A percentile compares a stretch with the other conserved stretches of the same genome.
Evolutionary conservation across 2,113 vertebrate genomes (phyloP).

Genomic region (Gymnogyps californianus): DNA sequence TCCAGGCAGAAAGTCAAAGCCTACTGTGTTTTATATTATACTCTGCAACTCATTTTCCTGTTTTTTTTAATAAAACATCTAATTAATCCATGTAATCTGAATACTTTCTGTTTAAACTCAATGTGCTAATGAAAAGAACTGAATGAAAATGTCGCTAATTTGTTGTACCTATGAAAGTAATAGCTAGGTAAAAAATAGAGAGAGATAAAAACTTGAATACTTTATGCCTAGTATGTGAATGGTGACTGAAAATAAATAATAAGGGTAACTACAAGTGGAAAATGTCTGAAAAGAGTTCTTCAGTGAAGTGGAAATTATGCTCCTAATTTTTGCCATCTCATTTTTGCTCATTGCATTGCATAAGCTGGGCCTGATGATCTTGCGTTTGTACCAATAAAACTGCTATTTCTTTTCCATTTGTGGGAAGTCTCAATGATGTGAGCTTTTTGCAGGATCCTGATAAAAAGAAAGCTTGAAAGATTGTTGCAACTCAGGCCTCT

Average conservation of each 20-base stretch:
- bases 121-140: conserved; percentile 55
- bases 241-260: conserved; percentile 21
- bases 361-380: background rate
- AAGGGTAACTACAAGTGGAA: background rate
- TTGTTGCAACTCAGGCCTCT: background rate
- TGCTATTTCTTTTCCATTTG: background rate
- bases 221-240: background rate
- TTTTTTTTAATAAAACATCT: conserved; percentile 67
- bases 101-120: conserved; percentile 68
- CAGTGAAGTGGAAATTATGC: background rate
- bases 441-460: background rate
- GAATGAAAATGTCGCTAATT: conserved; percentile 61
- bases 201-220: background rate
- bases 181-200: background rate
- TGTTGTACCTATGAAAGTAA: conserved; percentile 38
- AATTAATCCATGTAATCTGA: conserved; percentile 73
- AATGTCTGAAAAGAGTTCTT: background rate
- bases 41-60: conserved; percentile 69
- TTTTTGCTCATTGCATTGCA: background rate
- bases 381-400: background rate
- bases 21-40: conserved; percentile 75
- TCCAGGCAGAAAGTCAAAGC: conserved; percentile 75
- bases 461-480: background rate
- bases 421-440: background rate
- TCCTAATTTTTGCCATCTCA: background rate